phyloP scores from a whole-genome alignment of 2,888 invertebrate species.

The Drymonia ruficornis region DNA sequence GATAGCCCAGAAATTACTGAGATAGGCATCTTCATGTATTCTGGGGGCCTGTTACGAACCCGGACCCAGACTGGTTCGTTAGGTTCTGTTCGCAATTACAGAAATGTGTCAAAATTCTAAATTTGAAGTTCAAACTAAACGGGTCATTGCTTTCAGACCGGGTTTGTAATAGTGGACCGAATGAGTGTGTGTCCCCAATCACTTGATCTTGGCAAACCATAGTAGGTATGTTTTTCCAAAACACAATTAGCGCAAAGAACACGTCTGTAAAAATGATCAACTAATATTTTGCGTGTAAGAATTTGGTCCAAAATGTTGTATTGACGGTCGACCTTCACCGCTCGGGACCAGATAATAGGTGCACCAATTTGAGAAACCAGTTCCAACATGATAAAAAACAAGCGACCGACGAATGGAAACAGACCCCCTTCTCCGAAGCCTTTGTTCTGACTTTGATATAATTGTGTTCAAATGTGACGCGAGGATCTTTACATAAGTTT shows the following conservation, averaged over 20 bases:
- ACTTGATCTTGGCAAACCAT: background rate
- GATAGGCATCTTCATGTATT: too few species aligned
- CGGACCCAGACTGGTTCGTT: too few species aligned
- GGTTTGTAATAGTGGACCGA: too few species aligned
- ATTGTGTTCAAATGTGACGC: conserved; percentile 25
- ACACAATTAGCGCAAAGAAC: conserved; percentile 34
- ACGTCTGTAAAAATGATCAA: conserved; percentile 51
- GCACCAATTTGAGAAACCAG: conserved; percentile 81
- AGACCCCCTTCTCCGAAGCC: conserved; percentile 59
- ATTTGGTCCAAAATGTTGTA: conserved; percentile 75
- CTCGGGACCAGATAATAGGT: conserved; percentile 78
- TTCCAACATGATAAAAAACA: conserved; percentile 68
- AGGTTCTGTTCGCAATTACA: too few species aligned
- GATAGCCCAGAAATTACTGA: too few species aligned
- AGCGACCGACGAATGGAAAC: conserved; percentile 65
- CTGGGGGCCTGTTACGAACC: too few species aligned
- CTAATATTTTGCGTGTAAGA: conserved; percentile 81
- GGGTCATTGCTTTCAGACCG: too few species aligned
- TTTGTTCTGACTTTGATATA: conserved; percentile 58
- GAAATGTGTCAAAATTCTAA: too few species aligned
- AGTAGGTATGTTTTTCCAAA: background rate
- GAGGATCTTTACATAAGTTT: background rate
- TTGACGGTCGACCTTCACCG: conserved; percentile 77
- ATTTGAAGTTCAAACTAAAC: too few species aligned
- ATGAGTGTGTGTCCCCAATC: background rate